These are phyloP conservation scores for Drosophila willistoni DNA, from an alignment of 1,140 invertebrate genomes.

Conservation along the genomic window DNA sequence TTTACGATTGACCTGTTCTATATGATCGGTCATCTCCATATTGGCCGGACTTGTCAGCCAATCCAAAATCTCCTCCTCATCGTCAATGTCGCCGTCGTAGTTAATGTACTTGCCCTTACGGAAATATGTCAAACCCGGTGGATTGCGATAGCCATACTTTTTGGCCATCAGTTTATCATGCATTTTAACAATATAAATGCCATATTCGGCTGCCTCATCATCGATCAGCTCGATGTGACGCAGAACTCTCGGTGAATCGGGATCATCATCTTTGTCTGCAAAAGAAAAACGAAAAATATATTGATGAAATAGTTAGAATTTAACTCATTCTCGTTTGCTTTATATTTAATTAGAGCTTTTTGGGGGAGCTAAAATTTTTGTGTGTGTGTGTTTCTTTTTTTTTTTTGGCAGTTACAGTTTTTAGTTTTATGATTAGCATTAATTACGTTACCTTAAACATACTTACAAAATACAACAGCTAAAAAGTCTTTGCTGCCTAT, in stretches of 20 bases:
- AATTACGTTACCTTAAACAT: constrained; percentile 61
- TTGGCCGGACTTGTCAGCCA: constrained; percentile 97
- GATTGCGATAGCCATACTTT: constrained; percentile 95
- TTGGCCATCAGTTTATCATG: constrained; percentile 96
- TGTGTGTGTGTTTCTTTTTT: no score
- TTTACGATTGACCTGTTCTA: constrained; percentile 95
- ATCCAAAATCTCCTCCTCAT: constrained; percentile 96
- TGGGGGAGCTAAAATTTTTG: constrained; percentile 6
- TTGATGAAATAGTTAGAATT: not conserved
- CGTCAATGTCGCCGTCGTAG: constrained; percentile 96
- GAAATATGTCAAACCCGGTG: constrained; percentile 95
- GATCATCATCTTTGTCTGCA: constrained; percentile 92
- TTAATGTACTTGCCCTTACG: constrained; percentile 95
- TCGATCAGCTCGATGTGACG: constrained; percentile 95
- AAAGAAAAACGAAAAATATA: constrained; percentile 11
- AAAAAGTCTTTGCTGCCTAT: constrained; percentile 96
- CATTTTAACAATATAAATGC: constrained; percentile 96
- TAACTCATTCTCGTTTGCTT: not conserved
- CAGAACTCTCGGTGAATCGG: constrained; percentile 89
- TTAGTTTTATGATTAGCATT: constrained; percentile 55
- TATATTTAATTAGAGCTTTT: not conserved
- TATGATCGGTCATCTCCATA: constrained; percentile 96
- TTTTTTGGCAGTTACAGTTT: constrained; percentile 81
- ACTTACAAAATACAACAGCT: constrained; percentile 96
- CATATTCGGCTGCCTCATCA: constrained; percentile 95